phyloP scores from a whole-genome alignment of 2,113 vertebrate species.

The Zosterops pallidus region DNA sequence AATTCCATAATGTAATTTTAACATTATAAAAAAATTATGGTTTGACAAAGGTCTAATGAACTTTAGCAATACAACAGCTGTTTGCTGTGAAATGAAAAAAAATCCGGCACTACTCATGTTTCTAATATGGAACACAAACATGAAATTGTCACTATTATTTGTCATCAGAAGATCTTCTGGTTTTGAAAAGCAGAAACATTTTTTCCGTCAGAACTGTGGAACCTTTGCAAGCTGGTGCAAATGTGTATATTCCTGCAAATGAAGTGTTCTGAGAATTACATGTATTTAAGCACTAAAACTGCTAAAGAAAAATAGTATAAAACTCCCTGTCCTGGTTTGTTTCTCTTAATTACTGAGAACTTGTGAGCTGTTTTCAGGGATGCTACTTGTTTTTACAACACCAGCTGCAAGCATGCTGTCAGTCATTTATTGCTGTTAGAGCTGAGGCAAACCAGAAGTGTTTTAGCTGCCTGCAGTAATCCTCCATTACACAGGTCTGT shows the following conservation, averaged over 20 bases:
- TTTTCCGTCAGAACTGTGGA: neutral
- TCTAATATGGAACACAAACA: neutral
- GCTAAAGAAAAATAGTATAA: neutral
- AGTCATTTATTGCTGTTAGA: neutral
- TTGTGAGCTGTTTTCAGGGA: neutral
- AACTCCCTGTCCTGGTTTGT: accelerated
- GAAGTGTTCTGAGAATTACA: neutral
- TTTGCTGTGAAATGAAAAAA: neutral
- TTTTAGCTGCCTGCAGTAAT: neutral
- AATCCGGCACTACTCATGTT: neutral
- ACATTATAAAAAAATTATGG: neutral
- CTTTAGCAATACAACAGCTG: neutral
- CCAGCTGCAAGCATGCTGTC: neutral
- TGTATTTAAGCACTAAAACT: neutral
- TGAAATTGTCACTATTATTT: neutral
- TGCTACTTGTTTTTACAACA: neutral
- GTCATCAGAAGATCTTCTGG: neutral
- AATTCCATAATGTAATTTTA: neutral
- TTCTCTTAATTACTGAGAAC: neutral
- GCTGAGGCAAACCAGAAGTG: neutral
- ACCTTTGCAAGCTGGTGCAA: neutral
- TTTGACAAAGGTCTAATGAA: neutral
- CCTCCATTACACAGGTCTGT: neutral
- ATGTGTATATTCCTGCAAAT: neutral
- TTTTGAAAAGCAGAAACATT: neutral